Evolutionary conservation across 1,140 invertebrate genomes (phyloP), one percentile per base, ranked within the genome.

Genomic region (Polyergus mexicanus): DNA sequence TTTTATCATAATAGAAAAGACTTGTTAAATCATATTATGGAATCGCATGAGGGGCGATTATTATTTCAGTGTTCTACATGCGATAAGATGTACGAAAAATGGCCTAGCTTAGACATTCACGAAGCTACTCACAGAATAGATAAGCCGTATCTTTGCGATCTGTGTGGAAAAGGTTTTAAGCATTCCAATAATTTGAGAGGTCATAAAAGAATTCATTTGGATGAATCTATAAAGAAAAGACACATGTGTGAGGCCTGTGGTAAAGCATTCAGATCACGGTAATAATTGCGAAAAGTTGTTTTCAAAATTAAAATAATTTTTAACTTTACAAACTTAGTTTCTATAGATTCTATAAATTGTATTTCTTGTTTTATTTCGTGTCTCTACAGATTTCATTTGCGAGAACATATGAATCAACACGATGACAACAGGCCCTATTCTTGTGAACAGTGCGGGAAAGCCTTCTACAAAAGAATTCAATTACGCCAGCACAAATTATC

Each of bases 81-180:
- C 62, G 90, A 94, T 44, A 93, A 91, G 86, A 84, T 84, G 1
- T 94, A 93, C 44, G 89, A 91, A 51, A 94, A 93, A 74, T 93
- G 92, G 91, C 91, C 92, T 5, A 92, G 93, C 63, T 86, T 94
- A 25, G 94, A 94, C 77, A 86, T 94, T 75, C 94, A 95, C 44
- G 92, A 93, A 72, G 93, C 93, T 32, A 94, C 93, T 72, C 93
- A 94, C 51, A 88, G 92, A 69, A 62, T 84, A n/a, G 93, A 94
- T 44, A 94, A 93, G 71, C 94, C 93, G 7, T 95, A 92, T 76
- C 86, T 95, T 28, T 96, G 96, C 87, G 94, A 95, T 81, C 80
- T 95, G 19, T 96, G 96, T 89, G 94, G 94, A 2, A 95, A 96
- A 87, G 93, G 94, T n/a, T 96, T 96, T 86, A 96, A 95, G 44